Base-by-base conservation (phyloP, 2,113 vertebrate genomes). In the Mixornis gularis region DNA sequence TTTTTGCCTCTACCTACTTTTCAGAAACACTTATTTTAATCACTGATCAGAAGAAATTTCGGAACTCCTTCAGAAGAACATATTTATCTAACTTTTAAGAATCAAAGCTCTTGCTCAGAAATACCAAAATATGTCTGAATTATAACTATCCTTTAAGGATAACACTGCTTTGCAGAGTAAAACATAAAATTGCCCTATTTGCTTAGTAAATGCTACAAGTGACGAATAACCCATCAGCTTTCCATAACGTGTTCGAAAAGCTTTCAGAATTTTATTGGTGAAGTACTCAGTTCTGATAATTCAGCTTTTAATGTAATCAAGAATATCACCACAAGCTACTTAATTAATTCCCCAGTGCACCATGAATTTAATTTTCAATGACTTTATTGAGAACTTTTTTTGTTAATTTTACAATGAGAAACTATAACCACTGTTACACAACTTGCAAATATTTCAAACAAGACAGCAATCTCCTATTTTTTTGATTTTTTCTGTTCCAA, bases 321-420 rank as follows among this genome's bases (percentile, higher is more conserved):
- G 84, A 89, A 84, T 87, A 92, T 92, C 92, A 94, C 89, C 82
- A 93, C 93, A 79, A 97, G 72, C 85, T 94, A 95, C 79, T 90
- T 95, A 94, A 96, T 94, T 95, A 95, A 96, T 93, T 94, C 94
- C 81, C 80, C 96, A 96, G 90, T 92, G 91, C 91, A 86, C 82
- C 77, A 44, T 48, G 79, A 93, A 96, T 94, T 96, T 95, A 87
- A 95, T 97, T 97, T 97, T 95, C 93, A 96, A 84, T 63, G 51
- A 96, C 96, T 98, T 98, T 98, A 97, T 98, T 98, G 96, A 97
- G 95, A 97, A 97, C 71, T 71, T 71, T 91, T 95, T 90, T 89
- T 96, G 88, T 94, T 96, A 97, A 96, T 96, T 97, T 96, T 97
- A 97, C 96, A 97, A 96, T 96, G 94, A 97, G 91, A 97, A 97